Base-by-base conservation (phyloP, 2,888 invertebrate genomes). In the Nomada hirtipes region DNA sequence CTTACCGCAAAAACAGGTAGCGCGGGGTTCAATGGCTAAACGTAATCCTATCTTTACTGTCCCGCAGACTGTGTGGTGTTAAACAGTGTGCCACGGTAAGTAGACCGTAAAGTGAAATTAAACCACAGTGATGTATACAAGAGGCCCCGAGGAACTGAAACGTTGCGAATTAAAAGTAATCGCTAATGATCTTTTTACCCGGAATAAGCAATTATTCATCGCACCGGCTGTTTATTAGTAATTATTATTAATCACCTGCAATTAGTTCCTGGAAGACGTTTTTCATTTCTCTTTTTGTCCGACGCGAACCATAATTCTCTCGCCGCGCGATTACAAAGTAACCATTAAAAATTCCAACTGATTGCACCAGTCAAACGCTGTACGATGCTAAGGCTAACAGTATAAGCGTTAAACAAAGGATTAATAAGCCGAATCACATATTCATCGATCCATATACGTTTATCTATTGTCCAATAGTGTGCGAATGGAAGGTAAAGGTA, bases 1-100 rank as follows among this genome's bases (percentile, higher is more conserved):
- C n/a, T 36, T 52, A 42, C 29, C 61, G 64, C 70, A 13, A 23
- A 60, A 44, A 57, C 79, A 80, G 83, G 83, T 76, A 83, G 80
- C 4, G 13, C 18, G 55, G 15, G 47, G 29, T 60, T 71, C 80
- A 63, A 75, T 75, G 72, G 53, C 65, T 1, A n/a, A 79, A 10
- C 10, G 63, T 73, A 83, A 81, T 81, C 72, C 81, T 52, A 60
- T 57, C 65, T 69, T 50, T 63, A 75, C 73, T 78, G 36, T 60
- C 3, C 4, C 9, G 0, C 26, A n/a, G 60, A 79, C 65, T 3
- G 13, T 65, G 73, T 73, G 63, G 23, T 23, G 65, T 55, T 44
- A 76, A 76, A 73, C 61, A 73, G 36, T 57, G 26, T 3, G 26
- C 10, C 20, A 44, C 20, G 26, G 44, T 26, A 57, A 47, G 23